Evolutionary conservation across 92 coral and sea anemone genomes (phyloP).

Genomic region (Pocillopora meandrina): DNA sequence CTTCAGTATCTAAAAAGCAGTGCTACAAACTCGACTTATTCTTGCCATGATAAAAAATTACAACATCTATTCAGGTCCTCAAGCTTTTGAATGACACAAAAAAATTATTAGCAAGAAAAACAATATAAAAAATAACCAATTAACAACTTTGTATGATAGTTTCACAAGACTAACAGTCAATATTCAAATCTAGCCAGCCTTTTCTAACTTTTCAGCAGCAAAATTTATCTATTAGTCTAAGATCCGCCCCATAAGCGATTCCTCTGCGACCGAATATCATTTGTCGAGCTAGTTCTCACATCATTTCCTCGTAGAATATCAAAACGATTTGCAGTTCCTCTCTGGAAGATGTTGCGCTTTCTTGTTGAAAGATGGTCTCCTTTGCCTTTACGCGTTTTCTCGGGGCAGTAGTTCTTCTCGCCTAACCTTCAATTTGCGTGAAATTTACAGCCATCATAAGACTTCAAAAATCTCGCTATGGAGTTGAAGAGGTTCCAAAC

Average conservation of each 20-base stretch:
- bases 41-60: too few species aligned
- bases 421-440: neutral
- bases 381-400: neutral
- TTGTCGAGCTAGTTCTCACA: neutral
- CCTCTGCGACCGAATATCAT: neutral
- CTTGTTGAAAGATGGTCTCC: neutral
- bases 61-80: too few species aligned
- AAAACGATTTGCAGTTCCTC: neutral
- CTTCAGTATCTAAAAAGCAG: too few species aligned
- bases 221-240: neutral
- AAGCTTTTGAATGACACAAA: too few species aligned
- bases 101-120: too few species aligned
- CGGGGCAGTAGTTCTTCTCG: neutral
- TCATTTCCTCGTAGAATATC: neutral
- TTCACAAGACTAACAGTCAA: too few species aligned
- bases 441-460: too few species aligned
- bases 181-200: too few species aligned
- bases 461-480: neutral
- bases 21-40: too few species aligned
- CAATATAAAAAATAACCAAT: too few species aligned
- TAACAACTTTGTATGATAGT: too few species aligned
- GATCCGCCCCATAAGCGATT: conserved; percentile 4
- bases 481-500: neutral
- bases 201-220: neutral
- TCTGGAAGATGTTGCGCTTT: neutral